A percentile compares a stretch with the other conserved stretches of the same genome.
Conservation (phyloP, 2,888 invertebrate species). For the Acleris emargana region DNA sequence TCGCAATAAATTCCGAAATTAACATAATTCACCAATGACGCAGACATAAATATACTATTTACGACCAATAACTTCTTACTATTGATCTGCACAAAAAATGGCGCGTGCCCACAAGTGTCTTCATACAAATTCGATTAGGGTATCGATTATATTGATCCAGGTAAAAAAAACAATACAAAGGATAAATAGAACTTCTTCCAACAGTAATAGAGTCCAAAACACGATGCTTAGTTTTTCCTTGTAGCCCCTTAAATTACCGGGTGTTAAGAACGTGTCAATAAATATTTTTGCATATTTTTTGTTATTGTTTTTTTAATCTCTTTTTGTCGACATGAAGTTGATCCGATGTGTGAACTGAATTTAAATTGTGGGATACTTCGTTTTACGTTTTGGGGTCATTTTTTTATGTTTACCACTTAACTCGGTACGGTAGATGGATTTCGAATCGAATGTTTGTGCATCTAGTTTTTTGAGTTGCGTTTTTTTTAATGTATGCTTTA, state of each 20-base stretch:
- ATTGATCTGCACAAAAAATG: conserved; percentile 23
- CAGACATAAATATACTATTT: neutral
- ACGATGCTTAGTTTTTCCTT: neutral
- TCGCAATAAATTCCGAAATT: too few species aligned
- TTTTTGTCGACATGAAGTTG: conserved; percentile 48
- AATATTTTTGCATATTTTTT: conserved; percentile 45
- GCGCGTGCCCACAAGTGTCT: conserved; percentile 24
- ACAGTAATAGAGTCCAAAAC: conserved; percentile 5
- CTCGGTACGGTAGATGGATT: conserved; percentile 60
- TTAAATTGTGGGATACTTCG: conserved; percentile 52
- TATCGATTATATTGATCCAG: conserved; percentile 32
- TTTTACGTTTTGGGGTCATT: conserved; percentile 44
- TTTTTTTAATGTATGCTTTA: conserved; percentile 40
- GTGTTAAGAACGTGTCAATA: conserved; percentile 36
- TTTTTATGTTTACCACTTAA: conserved; percentile 60
- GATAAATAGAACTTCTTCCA: neutral
- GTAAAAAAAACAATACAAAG: conserved; percentile 11
- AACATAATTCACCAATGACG: neutral
- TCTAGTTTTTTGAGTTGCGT: conserved; percentile 45
- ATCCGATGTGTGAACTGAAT: conserved; percentile 63
- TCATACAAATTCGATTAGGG: conserved; percentile 28
- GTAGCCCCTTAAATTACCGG: conserved; percentile 20
- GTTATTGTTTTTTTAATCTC: conserved; percentile 44
- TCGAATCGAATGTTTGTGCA: conserved; percentile 56
- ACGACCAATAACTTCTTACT: neutral